These are phyloP conservation scores for Solen grandis DNA, from an alignment of 1,140 invertebrate genomes.

Conservation along the genomic window DNA sequence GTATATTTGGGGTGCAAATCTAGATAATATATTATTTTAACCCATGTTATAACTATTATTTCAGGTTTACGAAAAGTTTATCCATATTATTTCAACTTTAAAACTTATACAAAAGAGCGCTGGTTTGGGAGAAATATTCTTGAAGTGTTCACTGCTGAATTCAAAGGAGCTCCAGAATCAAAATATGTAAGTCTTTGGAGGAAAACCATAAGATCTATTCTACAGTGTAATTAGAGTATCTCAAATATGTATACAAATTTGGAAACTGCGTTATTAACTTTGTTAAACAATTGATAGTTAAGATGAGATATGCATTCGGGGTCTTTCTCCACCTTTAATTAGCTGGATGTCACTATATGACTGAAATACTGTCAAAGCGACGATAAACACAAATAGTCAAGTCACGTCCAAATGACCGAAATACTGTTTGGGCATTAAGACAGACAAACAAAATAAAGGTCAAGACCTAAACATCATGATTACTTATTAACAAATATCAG, in stretches of 20 bases:
- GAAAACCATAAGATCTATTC: not conserved
- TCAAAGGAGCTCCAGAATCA: constrained; percentile 80
- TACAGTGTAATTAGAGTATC: not conserved
- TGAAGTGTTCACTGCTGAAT: constrained; percentile 96
- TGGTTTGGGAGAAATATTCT: constrained; percentile 97
- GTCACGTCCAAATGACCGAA: too few species aligned
- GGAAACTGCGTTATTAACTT: not conserved
- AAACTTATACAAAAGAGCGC: constrained; percentile 97
- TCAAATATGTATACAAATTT: not conserved
- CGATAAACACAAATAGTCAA: too few species aligned
- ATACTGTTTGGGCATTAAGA: too few species aligned
- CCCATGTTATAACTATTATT: constrained; percentile 13
- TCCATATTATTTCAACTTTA: constrained; percentile 99
- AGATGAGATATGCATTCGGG: not conserved
- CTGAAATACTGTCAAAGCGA: too few species aligned
- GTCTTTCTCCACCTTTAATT: not conserved
- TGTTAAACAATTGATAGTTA: not conserved
- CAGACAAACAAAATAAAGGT: too few species aligned
- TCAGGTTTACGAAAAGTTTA: constrained; percentile 98
- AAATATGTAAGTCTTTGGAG: constrained; percentile 86
- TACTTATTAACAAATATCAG: too few species aligned
- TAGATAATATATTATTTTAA: constrained; percentile 4
- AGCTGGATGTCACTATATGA: too few species aligned
- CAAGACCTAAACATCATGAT: too few species aligned
- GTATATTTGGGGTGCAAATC: not conserved